Evolutionary conservation across 2,888 invertebrate species (phyloP), one percentile per base, ranked within the genome.

Genomic region (Yponomeuta evonymella): DNA sequence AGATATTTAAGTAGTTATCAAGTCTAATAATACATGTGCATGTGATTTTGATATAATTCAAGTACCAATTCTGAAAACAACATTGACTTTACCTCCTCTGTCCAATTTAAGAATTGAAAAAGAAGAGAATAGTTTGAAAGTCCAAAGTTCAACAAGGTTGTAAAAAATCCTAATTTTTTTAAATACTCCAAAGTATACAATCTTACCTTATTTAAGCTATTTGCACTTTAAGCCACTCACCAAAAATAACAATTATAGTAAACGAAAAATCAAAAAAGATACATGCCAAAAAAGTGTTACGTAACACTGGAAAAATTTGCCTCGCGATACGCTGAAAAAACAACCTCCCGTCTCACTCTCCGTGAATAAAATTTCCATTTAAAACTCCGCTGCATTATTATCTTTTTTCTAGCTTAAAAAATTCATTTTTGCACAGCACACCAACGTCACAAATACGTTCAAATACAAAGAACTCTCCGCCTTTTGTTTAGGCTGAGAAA

Each of bases 321-420:
- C 84, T 51, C 85, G 72, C 15, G 72, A 33, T 73, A 72, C 73
- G 73, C 72, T 77, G 79, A 86, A 89, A 89, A 88, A 88, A 80
- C 91, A 86, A 83, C 90, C 91, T 84, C 82, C 81, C 82, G 74
- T 81, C 79, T 73, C 85, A 75, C 77, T 78, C 82, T 78, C 86
- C 72, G 81, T 84, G 86, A 88, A 88, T 91, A 92, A 92, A 91
- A 91, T 89, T 92, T 91, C 92, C 91, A 84, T 87, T 88, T 91
- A 90, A 92, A 92, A 91, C 84, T 83, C 79, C 51, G 79, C 80
- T 80, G 81, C 81, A 84, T 89, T 89, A 89, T 89, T 90, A 91
- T 91, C 91, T 82, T 92, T 92, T 92, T 92, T 91, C 87, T 88
- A 85, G 63, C 83, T 82, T 78, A 87, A 91, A 88, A 91, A 90